Base-by-base conservation (phyloP, 2,113 vertebrate genomes). In the Notechis scutatus region DNA sequence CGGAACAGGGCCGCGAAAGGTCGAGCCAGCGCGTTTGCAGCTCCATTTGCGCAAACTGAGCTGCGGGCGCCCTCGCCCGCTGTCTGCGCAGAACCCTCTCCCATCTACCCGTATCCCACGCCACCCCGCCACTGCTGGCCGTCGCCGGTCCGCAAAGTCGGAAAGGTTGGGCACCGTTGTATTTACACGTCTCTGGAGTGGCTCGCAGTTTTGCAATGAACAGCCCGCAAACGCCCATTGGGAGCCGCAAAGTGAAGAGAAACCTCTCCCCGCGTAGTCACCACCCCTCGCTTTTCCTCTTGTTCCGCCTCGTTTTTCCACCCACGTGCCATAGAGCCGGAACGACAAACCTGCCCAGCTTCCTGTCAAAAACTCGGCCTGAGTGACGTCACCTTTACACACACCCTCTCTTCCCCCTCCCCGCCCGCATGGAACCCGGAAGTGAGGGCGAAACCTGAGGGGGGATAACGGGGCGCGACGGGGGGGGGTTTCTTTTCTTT, bases 341-440 rank as follows among this genome's bases (percentile, higher is more conserved):
- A 64, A 39, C 6, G 20, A 47, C 61, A 87, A 87, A 87, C 54
- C 50, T 64, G 42, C 24, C 42, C 15, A 61, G 39, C 92, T 57
- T 90, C 52, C 39, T 55, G 26, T 1, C 15, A 24, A 88, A 61
- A 61, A 42, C 11, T 3, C 23, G 15, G 91, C 52, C 90, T 94
- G 92, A 91, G 92, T 57, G 90, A 89, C 87, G 26, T 20, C 12
- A 18, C 29, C 54, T 7, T 39, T 50, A 52, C 56, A 23, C 56
- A 7, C 24, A 26, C 24, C 0, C 9, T 0, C 59, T 3, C 59
- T 15, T 12, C 29, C 3, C 55, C 56, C 21, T 57, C 59, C 59
- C 57, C 56, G 23, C n/a, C 15, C 2, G 34, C 18, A 21, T 42
- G 81, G 92, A 90, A 96, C 94, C 93, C 94, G 95, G 95, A 95